Evolutionary conservation across 2,113 vertebrate genomes (phyloP), one percentile per base, ranked within the genome.

Genomic region (Piaya cayana): DNA sequence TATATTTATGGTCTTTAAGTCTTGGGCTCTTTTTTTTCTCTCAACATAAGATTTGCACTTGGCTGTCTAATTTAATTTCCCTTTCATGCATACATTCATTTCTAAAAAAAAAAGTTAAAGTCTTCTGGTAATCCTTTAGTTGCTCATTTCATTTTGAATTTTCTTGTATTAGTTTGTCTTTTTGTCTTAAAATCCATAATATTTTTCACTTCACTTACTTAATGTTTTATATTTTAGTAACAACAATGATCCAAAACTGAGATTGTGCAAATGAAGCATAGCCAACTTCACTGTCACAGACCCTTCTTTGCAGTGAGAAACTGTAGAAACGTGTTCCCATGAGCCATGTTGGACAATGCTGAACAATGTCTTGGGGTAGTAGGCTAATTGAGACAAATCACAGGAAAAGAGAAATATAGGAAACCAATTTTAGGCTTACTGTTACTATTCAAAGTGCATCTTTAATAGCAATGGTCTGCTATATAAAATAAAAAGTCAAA

Each of bases 1-100:
- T 85, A 29, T 59, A 11, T 88, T 36, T 72, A 42, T 76, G 23
- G 32, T 74, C 36, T 93, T 91, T 94, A 76, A 65, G 36, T 71
- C 56, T 90, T 95, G 93, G 91, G 20, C 19, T 81, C 34, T 76
- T 62, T 74, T 74, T 39, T 39, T 91, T 95, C 71, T 79, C 68
- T 88, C 37, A 89, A 81, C 27, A 85, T 49, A 92, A 90, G 52
- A 15, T 89, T 95, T 95, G 37, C 83, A 59, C 59, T 79, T 32
- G 30, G 43, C 22, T 67, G 32, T 75, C 25, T 92, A 94, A 94
- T 88, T 89, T 27, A 64, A 94, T 94, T 96, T 95, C 92, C 26
- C 17, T 82, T 92, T 90, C 43, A 34, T 42, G 52, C 43, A 56
- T 62, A 42, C 82, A 3, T 39, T 12, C 23, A 37, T 30, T 37